Evolutionary conservation across 1,140 invertebrate genomes (phyloP).

Genomic region (Diplogasteroides magnus): DNA sequence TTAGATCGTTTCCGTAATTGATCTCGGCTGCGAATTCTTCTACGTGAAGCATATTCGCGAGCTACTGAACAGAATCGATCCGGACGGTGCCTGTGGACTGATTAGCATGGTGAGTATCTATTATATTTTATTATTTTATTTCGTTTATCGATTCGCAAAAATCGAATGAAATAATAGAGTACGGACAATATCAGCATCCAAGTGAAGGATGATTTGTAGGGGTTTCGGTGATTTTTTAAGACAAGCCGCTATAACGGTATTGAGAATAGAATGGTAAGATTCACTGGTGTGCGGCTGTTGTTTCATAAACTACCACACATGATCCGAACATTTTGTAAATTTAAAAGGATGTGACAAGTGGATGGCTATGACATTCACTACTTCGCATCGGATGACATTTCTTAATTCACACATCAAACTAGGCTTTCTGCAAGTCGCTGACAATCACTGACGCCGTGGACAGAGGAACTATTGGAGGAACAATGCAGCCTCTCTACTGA

Average conservation of each 20-base stretch:
- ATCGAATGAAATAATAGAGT: no score
- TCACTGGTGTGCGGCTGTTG: neutral
- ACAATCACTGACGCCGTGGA: slow-evolving; percentile 46
- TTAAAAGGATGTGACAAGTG: no score
- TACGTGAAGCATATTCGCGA: slow-evolving; percentile 84
- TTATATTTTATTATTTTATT: neutral
- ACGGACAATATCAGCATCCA: no score
- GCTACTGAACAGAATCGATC: slow-evolving; percentile 78
- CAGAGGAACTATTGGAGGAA: slow-evolving; percentile 41
- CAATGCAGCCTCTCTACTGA: slow-evolving; percentile 14
- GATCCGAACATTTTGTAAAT: no score
- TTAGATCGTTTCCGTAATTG: slow-evolving; percentile 70
- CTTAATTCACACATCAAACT: neutral
- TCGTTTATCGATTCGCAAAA: no score
- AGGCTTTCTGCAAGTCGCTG: slow-evolving; percentile 51
- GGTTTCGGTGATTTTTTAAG: no score
- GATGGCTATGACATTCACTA: no score
- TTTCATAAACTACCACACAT: neutral
- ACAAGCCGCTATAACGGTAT: no score
- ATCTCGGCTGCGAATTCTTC: slow-evolving; percentile 81
- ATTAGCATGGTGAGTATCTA: slow-evolving; percentile 66
- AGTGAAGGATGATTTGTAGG: no score
- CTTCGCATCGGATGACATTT: slow-evolving; percentile 54
- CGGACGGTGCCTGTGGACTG: slow-evolving; percentile 75
- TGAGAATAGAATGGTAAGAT: neutral